Conservation (phyloP, 30 jellyfish, hydroid and myxozoan genomes). For the Aurelia sp. region DNA sequence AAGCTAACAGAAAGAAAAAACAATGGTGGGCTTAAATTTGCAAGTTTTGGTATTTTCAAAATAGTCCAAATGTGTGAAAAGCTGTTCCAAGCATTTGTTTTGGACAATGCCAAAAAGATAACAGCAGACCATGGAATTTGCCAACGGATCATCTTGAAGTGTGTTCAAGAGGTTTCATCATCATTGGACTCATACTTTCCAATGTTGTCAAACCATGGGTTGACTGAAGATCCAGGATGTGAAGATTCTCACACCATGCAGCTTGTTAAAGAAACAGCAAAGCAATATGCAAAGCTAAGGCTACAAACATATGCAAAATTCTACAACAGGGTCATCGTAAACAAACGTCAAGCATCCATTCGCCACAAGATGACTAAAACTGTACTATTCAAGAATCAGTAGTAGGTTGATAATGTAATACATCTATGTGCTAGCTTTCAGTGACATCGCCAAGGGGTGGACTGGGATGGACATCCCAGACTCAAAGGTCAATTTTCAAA, state of each 20-base stretch:
- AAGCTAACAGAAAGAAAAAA: not conserved
- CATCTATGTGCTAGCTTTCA: not conserved
- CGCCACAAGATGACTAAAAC: slow-evolving; percentile 59
- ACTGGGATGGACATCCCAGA: not conserved
- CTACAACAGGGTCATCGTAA: slow-evolving; percentile 41
- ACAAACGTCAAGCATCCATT: slow-evolving; percentile 41
- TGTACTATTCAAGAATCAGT: slow-evolving; percentile 42
- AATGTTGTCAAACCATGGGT: not conserved
- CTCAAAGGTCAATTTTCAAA: not conserved
- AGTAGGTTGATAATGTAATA: not conserved
- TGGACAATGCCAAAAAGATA: not conserved
- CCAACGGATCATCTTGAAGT: slow-evolving; percentile 8
- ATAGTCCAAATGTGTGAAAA: slow-evolving; percentile 35
- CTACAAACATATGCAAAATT: not conserved
- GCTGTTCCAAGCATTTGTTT: slow-evolving; percentile 22
- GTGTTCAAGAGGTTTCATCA: slow-evolving; percentile 12
- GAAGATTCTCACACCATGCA: too few species aligned
- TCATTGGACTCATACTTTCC: slow-evolving; percentile 27
- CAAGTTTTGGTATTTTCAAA: slow-evolving; percentile 35
- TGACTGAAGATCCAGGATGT: slow-evolving; percentile 27
- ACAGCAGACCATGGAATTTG: slow-evolving; percentile 25
- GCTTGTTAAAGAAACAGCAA: not conserved
- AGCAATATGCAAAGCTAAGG: not conserved
- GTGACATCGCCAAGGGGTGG: not conserved
- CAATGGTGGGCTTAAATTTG: slow-evolving; percentile 34